Conservation (phyloP, 2,113 vertebrate genomes). For the Potamarius usumacintae region DNA sequence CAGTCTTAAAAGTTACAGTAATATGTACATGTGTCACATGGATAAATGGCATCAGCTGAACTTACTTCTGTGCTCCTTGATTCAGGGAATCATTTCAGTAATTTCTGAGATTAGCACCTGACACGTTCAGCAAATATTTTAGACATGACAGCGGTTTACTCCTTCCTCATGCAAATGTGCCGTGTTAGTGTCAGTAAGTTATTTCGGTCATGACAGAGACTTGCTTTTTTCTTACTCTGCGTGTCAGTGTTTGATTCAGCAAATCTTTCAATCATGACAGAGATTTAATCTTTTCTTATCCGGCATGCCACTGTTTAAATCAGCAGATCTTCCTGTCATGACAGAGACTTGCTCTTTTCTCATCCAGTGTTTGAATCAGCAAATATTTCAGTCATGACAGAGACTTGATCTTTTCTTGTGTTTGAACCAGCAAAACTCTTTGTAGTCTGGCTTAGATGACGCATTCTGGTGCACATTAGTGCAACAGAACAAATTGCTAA, state of each 20-base stretch:
- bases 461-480: not conserved
- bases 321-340: not conserved
- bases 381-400: not conserved
- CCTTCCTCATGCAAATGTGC: too few species aligned
- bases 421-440: not conserved
- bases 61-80: not conserved
- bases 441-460: not conserved
- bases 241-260: not conserved
- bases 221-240: not conserved
- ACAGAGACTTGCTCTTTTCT: not conserved
- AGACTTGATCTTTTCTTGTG: not conserved
- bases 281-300: not conserved
- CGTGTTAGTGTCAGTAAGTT: not conserved
- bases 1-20: not conserved
- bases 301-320: not conserved
- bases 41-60: not conserved
- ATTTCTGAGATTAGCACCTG: not conserved
- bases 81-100: not conserved
- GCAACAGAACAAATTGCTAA: not conserved
- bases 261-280: not conserved
- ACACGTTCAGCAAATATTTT: not conserved
- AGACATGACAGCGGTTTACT: not conserved
- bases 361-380: not conserved
- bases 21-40: not conserved
- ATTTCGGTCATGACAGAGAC: not conserved